Evolutionary conservation across 2,113 vertebrate species (phyloP).

Genomic region (Hepsetus odoe): DNA sequence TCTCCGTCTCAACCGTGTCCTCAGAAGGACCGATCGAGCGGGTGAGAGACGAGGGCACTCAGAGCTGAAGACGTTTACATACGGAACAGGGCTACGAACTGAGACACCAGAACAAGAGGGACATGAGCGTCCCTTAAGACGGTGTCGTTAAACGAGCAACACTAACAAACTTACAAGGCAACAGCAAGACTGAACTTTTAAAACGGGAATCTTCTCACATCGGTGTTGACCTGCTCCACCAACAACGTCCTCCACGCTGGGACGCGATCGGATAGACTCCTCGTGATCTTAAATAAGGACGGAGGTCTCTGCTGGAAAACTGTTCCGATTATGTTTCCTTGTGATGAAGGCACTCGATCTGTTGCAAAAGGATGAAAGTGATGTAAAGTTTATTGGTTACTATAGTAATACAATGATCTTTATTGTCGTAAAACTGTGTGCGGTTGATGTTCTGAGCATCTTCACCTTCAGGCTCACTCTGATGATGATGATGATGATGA

Average conservation of each 20-base stretch:
- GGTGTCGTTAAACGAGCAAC: background rate
- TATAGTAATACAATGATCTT: constrained; percentile 26
- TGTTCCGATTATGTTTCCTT: constrained; percentile 6
- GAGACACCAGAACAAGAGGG: background rate
- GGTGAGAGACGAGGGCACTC: constrained; percentile 63
- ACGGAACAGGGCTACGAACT: constrained; percentile 17
- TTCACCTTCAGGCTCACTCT: background rate
- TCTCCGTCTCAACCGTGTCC: constrained; percentile 75
- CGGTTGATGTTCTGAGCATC: constrained; percentile 7
- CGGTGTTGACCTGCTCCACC: constrained; percentile 4
- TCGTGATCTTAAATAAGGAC: background rate
- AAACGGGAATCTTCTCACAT: constrained; percentile 7
- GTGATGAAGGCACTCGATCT: background rate
- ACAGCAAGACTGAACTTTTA: background rate
- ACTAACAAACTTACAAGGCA: background rate
- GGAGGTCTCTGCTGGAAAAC: background rate
- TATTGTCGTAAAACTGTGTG: constrained; percentile 32
- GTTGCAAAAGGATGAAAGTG: no score
- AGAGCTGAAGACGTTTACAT: constrained; percentile 59
- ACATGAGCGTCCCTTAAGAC: background rate
- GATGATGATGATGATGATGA: background rate
- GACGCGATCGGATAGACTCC: background rate
- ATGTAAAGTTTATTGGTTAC: constrained; percentile 31
- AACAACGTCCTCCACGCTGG: background rate
- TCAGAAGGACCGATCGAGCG: constrained; percentile 73